These are phyloP conservation scores for Luffia ferchaultella DNA, from an alignment of 2,888 invertebrate species.

Conservation along the genomic window DNA sequence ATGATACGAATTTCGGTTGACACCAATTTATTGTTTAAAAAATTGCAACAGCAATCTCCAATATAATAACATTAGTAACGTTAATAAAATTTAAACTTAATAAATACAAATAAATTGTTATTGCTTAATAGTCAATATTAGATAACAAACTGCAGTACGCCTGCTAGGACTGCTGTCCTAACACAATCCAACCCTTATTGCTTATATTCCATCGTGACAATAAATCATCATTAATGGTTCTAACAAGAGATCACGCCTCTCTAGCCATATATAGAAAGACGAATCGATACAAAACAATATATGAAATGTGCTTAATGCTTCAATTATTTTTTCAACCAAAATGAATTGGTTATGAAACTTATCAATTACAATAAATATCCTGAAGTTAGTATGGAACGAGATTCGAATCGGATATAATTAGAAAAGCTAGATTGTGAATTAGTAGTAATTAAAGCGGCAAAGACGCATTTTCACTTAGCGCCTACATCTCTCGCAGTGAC, in stretches of 20 bases:
- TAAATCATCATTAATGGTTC: neutral
- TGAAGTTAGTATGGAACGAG: conserved; percentile 5
- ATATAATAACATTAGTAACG: conserved; percentile 34
- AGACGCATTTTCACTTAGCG: conserved; percentile 30
- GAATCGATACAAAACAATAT: conserved; percentile 12
- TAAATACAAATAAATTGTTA: neutral
- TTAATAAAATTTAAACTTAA: conserved; percentile 15
- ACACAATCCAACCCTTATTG: neutral
- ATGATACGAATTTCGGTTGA: no score
- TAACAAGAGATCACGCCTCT: conserved; percentile 16
- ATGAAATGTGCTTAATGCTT: no score
- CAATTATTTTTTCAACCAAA: no score
- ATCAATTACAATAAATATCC: neutral
- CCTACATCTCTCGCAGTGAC: conserved; percentile 50
- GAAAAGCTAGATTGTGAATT: neutral
- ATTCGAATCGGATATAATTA: neutral
- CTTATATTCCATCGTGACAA: neutral
- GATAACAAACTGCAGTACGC: neutral
- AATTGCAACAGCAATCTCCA: conserved; percentile 14
- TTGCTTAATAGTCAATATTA: neutral
- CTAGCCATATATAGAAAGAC: conserved; percentile 14
- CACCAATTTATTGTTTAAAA: neutral
- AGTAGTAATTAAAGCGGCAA: neutral
- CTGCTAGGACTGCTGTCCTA: neutral
- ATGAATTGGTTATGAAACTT: no score